phyloP scores from a whole-genome alignment of 1,140 invertebrate genomes.

The Drosophila nikananu region DNA sequence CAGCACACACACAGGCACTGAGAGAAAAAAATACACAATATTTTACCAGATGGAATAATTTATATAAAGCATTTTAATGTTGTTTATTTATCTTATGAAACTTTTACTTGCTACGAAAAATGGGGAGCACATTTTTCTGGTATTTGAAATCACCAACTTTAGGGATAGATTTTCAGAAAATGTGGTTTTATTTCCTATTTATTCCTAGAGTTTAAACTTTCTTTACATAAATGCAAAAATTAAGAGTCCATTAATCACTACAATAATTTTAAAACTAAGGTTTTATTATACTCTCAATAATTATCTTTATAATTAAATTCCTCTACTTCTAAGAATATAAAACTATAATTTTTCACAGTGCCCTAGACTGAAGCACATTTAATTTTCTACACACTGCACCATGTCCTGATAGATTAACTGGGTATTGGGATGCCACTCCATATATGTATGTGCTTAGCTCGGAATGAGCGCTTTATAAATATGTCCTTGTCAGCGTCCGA shows the following conservation, averaged over 20 bases:
- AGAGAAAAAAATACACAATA: conserved; percentile 18
- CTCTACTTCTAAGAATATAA: too few relatives aligned
- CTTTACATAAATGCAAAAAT: too few relatives aligned
- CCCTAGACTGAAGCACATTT: conserved; percentile 42
- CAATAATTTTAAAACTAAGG: neutral
- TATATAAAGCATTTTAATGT: neutral
- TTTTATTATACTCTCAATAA: too few relatives aligned
- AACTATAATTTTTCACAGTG: neutral
- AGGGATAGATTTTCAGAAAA: too few relatives aligned
- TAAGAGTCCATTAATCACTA: too few relatives aligned
- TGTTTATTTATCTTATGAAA: too few relatives aligned
- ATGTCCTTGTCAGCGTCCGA: conserved; percentile 63
- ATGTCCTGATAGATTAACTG: conserved; percentile 76
- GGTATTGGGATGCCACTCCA: conserved; percentile 51
- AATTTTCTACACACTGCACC: conserved; percentile 75
- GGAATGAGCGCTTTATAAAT: conserved; percentile 54
- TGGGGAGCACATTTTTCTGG: too few relatives aligned
- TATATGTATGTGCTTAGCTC: conserved; percentile 34
- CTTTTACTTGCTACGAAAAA: too few relatives aligned
- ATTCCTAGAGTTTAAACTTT: too few relatives aligned
- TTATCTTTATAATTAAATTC: too few relatives aligned
- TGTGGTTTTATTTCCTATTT: too few relatives aligned
- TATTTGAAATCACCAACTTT: too few relatives aligned
- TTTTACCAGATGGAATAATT: neutral
- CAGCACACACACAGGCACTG: conserved; percentile 33